These are phyloP conservation scores for Caenorhabditis virilis DNA, from an alignment of 2,888 invertebrate genomes.

Conservation along the genomic window DNA sequence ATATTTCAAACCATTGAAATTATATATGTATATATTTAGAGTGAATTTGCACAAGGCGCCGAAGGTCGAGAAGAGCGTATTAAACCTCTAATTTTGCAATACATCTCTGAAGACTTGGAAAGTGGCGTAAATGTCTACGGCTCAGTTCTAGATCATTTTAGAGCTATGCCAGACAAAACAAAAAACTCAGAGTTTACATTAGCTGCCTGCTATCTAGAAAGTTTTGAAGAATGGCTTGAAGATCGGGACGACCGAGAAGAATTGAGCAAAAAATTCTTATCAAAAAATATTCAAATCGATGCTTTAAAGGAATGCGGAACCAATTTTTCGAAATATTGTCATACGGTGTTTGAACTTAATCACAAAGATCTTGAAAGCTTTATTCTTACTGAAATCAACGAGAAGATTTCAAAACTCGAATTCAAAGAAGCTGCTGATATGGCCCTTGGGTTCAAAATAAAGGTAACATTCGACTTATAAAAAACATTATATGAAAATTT, in stretches of 20 bases:
- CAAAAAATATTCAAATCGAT: conserved; percentile 1
- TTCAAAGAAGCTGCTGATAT: conserved; percentile 15
- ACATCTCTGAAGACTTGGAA: conserved; percentile 11
- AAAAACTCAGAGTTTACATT: conserved; percentile 7
- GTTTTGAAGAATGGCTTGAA: conserved; percentile 12
- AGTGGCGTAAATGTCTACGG: conserved; percentile 7
- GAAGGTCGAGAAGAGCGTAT: neutral
- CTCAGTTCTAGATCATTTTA: conserved; percentile 17
- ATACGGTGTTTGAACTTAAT: neutral
- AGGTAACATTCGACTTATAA: conserved; percentile 1
- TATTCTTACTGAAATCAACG: neutral
- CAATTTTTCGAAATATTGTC: no score
- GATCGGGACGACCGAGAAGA: neutral
- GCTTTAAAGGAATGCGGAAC: no score
- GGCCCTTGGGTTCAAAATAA: conserved; percentile 5
- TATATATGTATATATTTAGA: no score
- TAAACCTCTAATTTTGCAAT: neutral
- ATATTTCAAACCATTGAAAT: neutral
- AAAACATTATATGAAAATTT: conserved; percentile 3
- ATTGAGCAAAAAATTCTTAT: conserved; percentile 7
- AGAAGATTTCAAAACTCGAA: conserved; percentile 8
- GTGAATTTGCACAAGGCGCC: no score
- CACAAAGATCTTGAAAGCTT: neutral
- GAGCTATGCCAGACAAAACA: conserved; percentile 23
- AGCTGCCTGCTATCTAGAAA: conserved; percentile 10